Conservation (phyloP, 2,113 vertebrate species). For the Enhydra lutris region DNA sequence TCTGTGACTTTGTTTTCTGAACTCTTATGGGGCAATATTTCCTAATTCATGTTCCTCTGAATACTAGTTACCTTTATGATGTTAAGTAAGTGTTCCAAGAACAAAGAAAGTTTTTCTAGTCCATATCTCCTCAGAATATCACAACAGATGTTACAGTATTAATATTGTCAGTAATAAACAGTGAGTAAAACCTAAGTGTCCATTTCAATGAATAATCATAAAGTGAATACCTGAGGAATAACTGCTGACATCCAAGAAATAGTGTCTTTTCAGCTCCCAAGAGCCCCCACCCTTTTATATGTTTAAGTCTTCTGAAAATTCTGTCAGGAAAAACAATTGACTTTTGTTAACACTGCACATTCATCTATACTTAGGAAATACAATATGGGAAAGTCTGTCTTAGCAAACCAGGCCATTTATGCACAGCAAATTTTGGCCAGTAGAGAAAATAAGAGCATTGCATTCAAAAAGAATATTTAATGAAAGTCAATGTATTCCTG, state of each 20-base stretch:
- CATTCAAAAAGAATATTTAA: neutral
- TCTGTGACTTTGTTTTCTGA: neutral
- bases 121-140: neutral
- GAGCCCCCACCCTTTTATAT: neutral
- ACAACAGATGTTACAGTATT: neutral
- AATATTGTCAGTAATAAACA: neutral
- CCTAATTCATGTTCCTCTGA: neutral
- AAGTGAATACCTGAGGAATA: neutral
- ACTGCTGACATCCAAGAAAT: neutral
- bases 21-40: neutral
- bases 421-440: neutral
- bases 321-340: neutral
- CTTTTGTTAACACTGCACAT: neutral
- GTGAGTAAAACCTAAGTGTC: neutral
- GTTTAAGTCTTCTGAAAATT: neutral
- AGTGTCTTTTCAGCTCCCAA: neutral
- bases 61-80: neutral
- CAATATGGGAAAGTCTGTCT: neutral
- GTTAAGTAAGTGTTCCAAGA: neutral
- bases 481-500: neutral
- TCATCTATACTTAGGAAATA: neutral
- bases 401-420: neutral
- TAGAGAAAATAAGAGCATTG: neutral
- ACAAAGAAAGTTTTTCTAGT: neutral
- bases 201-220: neutral